Evolutionary conservation across 2,113 vertebrate species (phyloP).

Genomic region (Takifugu flavidus): DNA sequence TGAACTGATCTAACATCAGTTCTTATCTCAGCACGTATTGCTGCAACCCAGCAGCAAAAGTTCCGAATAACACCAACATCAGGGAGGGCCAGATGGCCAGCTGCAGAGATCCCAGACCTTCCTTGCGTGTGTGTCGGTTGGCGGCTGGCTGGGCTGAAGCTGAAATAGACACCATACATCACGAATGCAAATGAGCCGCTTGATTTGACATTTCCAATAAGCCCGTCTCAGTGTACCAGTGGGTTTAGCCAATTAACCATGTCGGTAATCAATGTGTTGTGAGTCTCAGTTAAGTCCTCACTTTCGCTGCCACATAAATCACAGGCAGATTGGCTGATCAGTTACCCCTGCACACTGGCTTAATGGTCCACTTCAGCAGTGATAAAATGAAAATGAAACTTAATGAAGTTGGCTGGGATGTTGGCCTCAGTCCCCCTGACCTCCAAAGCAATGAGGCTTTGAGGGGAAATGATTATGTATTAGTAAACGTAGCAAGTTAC

Average conservation of each 20-base stretch:
- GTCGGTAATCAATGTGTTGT: conserved; percentile 77
- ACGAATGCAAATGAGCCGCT: conserved; percentile 76
- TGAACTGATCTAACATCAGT: conserved; percentile 13
- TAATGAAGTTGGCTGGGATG: conserved; percentile 72
- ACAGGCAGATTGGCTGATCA: conserved; percentile 75
- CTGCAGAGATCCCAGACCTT: conserved; percentile 49
- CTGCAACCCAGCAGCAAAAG: neutral
- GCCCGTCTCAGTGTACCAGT: conserved; percentile 71
- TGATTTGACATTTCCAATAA: conserved; percentile 81
- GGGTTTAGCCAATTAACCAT: conserved; percentile 78
- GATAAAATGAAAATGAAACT: conserved; percentile 74
- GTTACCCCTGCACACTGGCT: conserved; percentile 64
- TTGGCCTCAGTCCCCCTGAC: conserved; percentile 33
- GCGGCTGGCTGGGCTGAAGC: conserved; percentile 66
- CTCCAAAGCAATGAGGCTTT: conserved; percentile 29
- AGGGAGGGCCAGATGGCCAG: conserved; percentile 65
- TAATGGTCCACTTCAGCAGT: conserved; percentile 73
- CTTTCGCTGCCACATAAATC: conserved; percentile 76
- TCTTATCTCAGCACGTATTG: conserved; percentile 21
- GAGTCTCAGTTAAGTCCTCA: conserved; percentile 68
- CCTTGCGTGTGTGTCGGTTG: conserved; percentile 50
- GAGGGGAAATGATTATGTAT: conserved; percentile 27
- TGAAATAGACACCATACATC: conserved; percentile 71
- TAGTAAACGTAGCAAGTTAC: conserved; percentile 23
- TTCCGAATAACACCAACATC: conserved; percentile 19